Evolutionary conservation across 2,888 invertebrate species (phyloP).

Genomic region (Amblyjoppa proteus): DNA sequence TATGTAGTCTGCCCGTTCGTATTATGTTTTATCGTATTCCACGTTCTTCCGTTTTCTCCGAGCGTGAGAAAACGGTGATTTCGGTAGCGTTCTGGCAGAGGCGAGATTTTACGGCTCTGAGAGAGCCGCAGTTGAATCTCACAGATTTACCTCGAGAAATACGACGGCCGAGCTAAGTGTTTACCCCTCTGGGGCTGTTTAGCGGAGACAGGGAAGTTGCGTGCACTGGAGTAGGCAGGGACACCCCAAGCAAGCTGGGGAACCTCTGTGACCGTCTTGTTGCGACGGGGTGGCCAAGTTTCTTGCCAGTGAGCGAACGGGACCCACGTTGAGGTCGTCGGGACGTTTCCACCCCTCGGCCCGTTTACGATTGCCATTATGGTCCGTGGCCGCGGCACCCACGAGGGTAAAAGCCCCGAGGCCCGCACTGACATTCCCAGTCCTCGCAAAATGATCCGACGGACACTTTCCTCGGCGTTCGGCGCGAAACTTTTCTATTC

Average conservation of each 20-base stretch:
- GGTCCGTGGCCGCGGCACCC: slow-evolving; percentile 28
- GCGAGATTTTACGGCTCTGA: slow-evolving; percentile 45
- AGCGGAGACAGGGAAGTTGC: slow-evolving; percentile 41
- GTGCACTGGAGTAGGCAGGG: slow-evolving; percentile 17
- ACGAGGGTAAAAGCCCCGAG: slow-evolving; percentile 39
- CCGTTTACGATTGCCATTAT: slow-evolving; percentile 60
- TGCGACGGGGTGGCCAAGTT: slow-evolving; percentile 11
- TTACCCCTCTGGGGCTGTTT: slow-evolving; percentile 74
- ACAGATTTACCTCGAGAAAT: slow-evolving; percentile 73
- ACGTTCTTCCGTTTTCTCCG: slow-evolving; percentile 10
- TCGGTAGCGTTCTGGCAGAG: slow-evolving; percentile 9
- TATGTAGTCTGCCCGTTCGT: neutral
- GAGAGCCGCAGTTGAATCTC: slow-evolving; percentile 50
- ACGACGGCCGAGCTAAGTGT: slow-evolving; percentile 75
- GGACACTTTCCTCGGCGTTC: slow-evolving; percentile 66
- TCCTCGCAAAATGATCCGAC: slow-evolving; percentile 27
- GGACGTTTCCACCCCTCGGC: slow-evolving; percentile 54
- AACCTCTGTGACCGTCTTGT: slow-evolving; percentile 7
- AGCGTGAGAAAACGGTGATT: slow-evolving; percentile 33
- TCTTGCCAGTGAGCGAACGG: slow-evolving; percentile 25
- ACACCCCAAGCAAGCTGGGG: slow-evolving; percentile 11
- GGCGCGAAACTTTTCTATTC: slow-evolving; percentile 52
- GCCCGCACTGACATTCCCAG: neutral
- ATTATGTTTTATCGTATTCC: slow-evolving; percentile 18
- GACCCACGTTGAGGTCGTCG: slow-evolving; percentile 7